Evolutionary conservation across 2,113 vertebrate species (phyloP), one percentile per base, ranked within the genome.

Genomic region (Sylvietta virens): DNA sequence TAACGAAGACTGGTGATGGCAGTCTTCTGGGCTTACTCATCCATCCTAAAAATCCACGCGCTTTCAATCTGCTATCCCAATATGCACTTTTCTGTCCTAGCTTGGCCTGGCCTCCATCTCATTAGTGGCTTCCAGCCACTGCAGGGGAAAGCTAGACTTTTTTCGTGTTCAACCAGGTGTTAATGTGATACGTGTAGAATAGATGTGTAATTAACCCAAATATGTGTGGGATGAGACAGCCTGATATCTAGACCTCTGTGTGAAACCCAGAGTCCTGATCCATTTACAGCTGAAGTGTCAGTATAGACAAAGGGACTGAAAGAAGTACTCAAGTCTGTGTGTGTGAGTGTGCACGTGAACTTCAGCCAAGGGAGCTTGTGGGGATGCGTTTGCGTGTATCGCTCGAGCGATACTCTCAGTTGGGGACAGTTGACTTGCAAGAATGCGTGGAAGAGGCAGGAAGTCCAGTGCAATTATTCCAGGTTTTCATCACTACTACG

Each of bases 301-400:
- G 80, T 69, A 53, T 7, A 76, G 65, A 54, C 31, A 80, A 48
- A 80, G 15, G 23, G 86, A 35, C 3, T 35, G 20, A 42, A 60
- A 92, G 53, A 70, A 66, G 16, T 22, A 35, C 71, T 11, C 0
- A 0, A 37, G 19, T 14, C 64, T n/a, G 8, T 7, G 9, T 7
- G 9, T 13, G 12, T 27, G 27, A 65, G 47, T 3, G 11, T 31
- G 17, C 33, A 37, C 0, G 4, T 20, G n/a, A 60, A 78, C 27
- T 77, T 23, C 45, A 81, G 37, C 33, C 60, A 35, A 58, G 42
- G 19, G 16, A 19, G 13, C 7, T 16, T 28, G 6, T 4, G 2
- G 10, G 6, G 4, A 7, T 18, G 15, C 7, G n/a, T 18, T 9
- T 22, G 7, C 0, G 1, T 28, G 47, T 20, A 21, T 16, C 3